phyloP scores from a whole-genome alignment of 2,113 vertebrate genomes.

The Lucifuga dentata region DNA sequence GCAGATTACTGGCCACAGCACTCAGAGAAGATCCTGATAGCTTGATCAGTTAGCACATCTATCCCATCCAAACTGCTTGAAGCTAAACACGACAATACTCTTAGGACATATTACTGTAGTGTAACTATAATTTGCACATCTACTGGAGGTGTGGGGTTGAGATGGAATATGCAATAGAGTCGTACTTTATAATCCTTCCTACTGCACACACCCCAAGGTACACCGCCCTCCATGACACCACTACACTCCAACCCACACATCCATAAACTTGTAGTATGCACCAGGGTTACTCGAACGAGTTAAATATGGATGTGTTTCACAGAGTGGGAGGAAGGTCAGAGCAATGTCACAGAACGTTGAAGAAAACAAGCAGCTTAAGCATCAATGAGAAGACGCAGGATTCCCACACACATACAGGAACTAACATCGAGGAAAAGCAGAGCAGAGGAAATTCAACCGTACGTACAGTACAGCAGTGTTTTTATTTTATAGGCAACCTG shows the following conservation, averaged over 20 bases:
- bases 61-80: no score
- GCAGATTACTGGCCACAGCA: no score
- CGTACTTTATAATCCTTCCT: slow-evolving; percentile 42
- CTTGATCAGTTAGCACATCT: no score
- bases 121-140: slow-evolving; percentile 20
- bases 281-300: slow-evolving; percentile 38
- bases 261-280: slow-evolving; percentile 12
- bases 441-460: background rate
- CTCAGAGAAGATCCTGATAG: no score
- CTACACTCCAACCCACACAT: slow-evolving; percentile 53
- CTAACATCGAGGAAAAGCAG: no score
- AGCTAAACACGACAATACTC: no score
- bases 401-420: slow-evolving; percentile 25
- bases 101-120: no score
- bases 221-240: slow-evolving; percentile 29
- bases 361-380: slow-evolving; percentile 13
- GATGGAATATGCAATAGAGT: slow-evolving; percentile 17
- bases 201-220: slow-evolving; percentile 33
- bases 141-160: slow-evolving; percentile 18
- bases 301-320: slow-evolving; percentile 42
- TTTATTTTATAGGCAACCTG: no score
- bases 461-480: no score
- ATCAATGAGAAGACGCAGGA: slow-evolving; percentile 39
- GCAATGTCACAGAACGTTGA: slow-evolving; percentile 15
- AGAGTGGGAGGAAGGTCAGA: slow-evolving; percentile 63